phyloP scores from a whole-genome alignment of 2,797 vertebrate species.

The Phoeniculus purpureus region DNA sequence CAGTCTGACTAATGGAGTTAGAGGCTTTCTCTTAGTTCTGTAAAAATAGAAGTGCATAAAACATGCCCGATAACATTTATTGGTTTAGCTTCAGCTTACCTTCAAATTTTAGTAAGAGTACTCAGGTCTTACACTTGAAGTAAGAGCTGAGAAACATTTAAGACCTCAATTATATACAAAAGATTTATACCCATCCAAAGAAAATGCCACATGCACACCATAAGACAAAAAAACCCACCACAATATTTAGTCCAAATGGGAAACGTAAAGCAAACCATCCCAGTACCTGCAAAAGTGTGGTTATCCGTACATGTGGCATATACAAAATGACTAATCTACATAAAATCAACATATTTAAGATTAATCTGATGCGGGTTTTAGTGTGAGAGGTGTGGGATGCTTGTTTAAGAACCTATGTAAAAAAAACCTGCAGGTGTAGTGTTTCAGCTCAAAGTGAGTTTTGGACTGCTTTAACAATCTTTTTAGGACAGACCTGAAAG shows the following conservation, averaged over 20 bases:
- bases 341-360: neutral
- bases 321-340: neutral
- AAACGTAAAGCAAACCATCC: neutral
- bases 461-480: neutral
- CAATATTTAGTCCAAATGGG: neutral
- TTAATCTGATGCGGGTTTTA: neutral
- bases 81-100: neutral
- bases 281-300: neutral
- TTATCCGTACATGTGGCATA: neutral
- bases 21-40: neutral
- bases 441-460: neutral
- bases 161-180: neutral
- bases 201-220: neutral
- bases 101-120: neutral
- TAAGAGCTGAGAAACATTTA: neutral
- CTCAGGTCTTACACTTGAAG: neutral
- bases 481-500: neutral
- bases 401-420: neutral
- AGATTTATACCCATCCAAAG: neutral
- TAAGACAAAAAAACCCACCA: neutral
- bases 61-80: neutral
- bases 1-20: neutral
- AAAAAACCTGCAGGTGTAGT: neutral
- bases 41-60: neutral
- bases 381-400: neutral